Evolutionary conservation across 1,140 invertebrate species (phyloP).

Genomic region (Drosophila prosaltans): DNA sequence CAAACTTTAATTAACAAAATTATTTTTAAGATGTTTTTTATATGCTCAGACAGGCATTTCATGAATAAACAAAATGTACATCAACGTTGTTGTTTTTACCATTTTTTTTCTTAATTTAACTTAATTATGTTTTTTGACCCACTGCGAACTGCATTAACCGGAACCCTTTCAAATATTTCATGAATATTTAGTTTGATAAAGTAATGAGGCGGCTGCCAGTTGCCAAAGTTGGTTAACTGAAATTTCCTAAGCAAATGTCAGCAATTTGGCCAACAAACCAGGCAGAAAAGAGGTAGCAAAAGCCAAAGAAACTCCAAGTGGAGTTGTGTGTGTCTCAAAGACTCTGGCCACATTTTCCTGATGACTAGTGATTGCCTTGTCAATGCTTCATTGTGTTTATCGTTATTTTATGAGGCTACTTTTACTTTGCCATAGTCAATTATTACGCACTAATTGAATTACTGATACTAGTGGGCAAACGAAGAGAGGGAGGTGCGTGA

Average conservation of each 20-base stretch:
- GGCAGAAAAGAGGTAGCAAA: neutral
- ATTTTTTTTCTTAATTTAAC: conserved; percentile 26
- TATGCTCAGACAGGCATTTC: neutral
- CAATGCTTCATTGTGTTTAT: conserved; percentile 33
- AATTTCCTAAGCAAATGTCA: conserved; percentile 20
- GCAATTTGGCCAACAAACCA: conserved; percentile 16
- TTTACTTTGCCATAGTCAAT: conserved; percentile 40
- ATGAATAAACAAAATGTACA: conserved; percentile 2
- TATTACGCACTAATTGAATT: conserved; percentile 71
- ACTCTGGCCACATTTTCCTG: conserved; percentile 12
- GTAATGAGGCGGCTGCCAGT: neutral
- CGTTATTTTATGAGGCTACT: conserved; percentile 52
- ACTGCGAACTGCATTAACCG: conserved; percentile 33
- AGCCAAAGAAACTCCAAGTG: neutral
- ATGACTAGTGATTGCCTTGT: conserved; percentile 55
- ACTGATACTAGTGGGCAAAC: conserved; percentile 6
- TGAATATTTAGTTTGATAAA: conserved; percentile 17
- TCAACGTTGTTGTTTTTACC: neutral
- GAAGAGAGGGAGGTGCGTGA: neutral
- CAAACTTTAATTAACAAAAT: conserved; percentile 4
- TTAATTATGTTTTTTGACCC: conserved; percentile 38
- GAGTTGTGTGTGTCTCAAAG: neutral
- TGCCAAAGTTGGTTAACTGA: conserved; percentile 17
- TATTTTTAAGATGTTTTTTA: conserved; percentile 14
- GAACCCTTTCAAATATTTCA: conserved; percentile 43